Conservation (phyloP, 2,113 vertebrate genomes). For the Prunella fulvescens region DNA sequence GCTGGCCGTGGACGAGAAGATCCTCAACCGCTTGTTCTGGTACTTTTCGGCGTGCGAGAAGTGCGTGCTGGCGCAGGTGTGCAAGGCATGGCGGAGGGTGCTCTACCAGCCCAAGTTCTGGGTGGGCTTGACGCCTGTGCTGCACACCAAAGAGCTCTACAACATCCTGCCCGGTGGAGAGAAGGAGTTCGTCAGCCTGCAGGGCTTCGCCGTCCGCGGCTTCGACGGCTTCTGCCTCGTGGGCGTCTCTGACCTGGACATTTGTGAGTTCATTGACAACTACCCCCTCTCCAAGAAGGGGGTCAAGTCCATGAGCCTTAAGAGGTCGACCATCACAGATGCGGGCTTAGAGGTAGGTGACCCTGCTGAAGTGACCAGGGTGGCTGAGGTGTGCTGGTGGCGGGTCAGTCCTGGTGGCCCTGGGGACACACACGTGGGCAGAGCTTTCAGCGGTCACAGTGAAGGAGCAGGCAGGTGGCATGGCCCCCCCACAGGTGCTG, state of each 20-base stretch:
- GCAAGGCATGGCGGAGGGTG: conserved; percentile 93
- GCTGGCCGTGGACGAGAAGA: conserved; percentile 92
- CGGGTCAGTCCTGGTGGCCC: accelerated
- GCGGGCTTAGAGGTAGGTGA: conserved; percentile 91
- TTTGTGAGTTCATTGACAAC: conserved; percentile 99
- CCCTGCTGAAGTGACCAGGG: accelerated
- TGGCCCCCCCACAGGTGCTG: accelerated
- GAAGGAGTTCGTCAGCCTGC: conserved; percentile 96
- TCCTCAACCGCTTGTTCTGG: conserved; percentile 94
- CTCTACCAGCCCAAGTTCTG: conserved; percentile 99
- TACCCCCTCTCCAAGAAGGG: conserved; percentile 98
- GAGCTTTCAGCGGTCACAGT: not conserved
- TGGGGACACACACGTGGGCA: accelerated
- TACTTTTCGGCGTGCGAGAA: conserved; percentile 97
- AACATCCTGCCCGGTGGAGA: conserved; percentile 85
- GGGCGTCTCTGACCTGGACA: conserved; percentile 97
- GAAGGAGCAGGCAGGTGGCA: not conserved
- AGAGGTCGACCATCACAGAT: conserved; percentile 97
- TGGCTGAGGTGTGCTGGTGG: not conserved
- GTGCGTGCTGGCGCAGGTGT: conserved; percentile 94
- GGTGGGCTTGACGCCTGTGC: conserved; percentile 91
- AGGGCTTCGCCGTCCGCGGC: conserved; percentile 91
- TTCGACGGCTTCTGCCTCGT: conserved; percentile 97
- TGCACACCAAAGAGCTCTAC: conserved; percentile 98
- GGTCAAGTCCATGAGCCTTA: conserved; percentile 95